Base-by-base conservation (phyloP, 2,113 vertebrate species). In the Nansenia antarctica region DNA sequence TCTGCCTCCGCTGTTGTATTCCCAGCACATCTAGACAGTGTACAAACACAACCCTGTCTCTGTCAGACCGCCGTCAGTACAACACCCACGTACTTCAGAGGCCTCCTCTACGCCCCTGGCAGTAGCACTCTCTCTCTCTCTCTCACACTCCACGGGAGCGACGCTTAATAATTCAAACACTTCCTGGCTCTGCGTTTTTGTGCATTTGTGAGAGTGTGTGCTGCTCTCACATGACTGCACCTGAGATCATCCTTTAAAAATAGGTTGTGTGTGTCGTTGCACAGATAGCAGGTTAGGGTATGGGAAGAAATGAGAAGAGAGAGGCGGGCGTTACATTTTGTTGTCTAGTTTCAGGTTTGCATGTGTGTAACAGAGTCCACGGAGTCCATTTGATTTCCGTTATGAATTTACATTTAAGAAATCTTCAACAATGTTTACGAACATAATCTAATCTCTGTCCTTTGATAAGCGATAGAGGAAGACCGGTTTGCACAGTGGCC, bases 91-190 rank as follows among this genome's bases (percentile, higher is more conserved):
- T 24, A 54, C 47, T 49, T 35, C 67, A 57, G 22, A 49, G 54
- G 67, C 65, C 65, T 65, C 39, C 53, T 9, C 9, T 37, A 22
- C 1, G 66, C 81, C 78, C 76, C 76, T 32, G 62, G 83, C 76
- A 22, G 42, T 54, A 39, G 37, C 0, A 64, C 57, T 37, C 70
- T 59, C n/a, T n/a, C n/a, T n/a, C n/a, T n/a, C n/a, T n/a, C 39
- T 31, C 63, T 20, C 54, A 57, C 53, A 29, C 73, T 71, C 72
- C 22, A 52, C 47, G 27, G 52, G 49, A 0, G 18, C 26, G 57
- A 69, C 58, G 9, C 73, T 86, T 65, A 78, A 82, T 85, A 82
- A 86, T 85, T 82, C 60, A 85, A 9, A 60, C 57, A 2, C 24
- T 29, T 32, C 27, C 58, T 37, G 5, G 15, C 11, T 62, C n/a